Evolutionary conservation across 2,888 invertebrate genomes (phyloP).

Genomic region (Synanthedon myopaeformis): DNA sequence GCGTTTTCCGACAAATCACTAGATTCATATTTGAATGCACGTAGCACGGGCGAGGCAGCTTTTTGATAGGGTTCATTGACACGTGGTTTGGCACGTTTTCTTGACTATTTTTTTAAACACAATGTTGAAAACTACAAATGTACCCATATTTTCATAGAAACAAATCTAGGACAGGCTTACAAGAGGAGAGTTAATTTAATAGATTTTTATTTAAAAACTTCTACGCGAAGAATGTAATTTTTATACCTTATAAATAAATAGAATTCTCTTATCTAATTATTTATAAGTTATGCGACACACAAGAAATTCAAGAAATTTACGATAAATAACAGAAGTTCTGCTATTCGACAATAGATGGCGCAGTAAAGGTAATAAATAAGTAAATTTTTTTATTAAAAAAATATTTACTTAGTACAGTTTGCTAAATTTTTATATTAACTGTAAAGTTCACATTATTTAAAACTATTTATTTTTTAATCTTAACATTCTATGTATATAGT

Average conservation of each 20-base stretch:
- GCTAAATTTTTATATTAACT: too few relatives aligned
- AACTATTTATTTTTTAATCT: too few relatives aligned
- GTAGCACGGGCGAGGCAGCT: constrained; percentile 29
- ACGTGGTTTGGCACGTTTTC: constrained; percentile 55
- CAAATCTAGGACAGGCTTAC: constrained; percentile 51
- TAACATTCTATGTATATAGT: too few relatives aligned
- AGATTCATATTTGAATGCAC: constrained; percentile 25
- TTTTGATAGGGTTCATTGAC: constrained; percentile 61
- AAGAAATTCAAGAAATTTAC: constrained; percentile 38
- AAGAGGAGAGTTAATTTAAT: constrained; percentile 26
- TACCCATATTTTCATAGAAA: constrained; percentile 45
- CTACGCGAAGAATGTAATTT: constrained; percentile 24
- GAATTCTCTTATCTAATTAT: background rate
- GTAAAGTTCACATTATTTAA: too few relatives aligned
- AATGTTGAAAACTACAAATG: constrained; percentile 40
- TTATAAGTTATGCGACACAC: constrained; percentile 15
- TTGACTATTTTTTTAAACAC: constrained; percentile 45
- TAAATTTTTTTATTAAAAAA: too few relatives aligned
- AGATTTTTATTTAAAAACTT: constrained; percentile 35
- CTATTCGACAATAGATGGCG: constrained; percentile 58
- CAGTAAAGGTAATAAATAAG: constrained; percentile 3
- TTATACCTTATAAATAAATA: background rate
- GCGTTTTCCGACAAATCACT: constrained; percentile 17
- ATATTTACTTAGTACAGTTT: too few relatives aligned
- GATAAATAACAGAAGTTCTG: constrained; percentile 30